Evolutionary conservation across 2,888 invertebrate species (phyloP), one percentile per base, ranked within the genome.

Genomic region (Drosophila affinis): DNA sequence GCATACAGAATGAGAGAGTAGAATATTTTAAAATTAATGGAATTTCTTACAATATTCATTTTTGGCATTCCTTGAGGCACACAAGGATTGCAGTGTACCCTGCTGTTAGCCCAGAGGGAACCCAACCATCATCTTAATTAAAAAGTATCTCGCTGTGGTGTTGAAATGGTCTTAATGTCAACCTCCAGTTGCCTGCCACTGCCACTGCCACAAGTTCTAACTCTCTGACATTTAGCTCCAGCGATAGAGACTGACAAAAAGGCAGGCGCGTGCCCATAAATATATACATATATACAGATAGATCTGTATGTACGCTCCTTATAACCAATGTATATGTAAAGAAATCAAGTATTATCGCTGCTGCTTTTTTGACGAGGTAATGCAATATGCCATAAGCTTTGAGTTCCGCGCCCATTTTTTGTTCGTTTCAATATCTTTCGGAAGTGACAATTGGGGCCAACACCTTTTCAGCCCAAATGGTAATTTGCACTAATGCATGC

Each of bases 371-470:
- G 46, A 56, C 18, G 39, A 39, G 77, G 81, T 85, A 86, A 82
- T 85, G 88, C 73, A 81, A 55, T 54, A 67, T 62, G 52, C 57
- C 67, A 78, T 59, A 59, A 72, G 58, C 62, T 70, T 59, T 55
- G 69, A 76, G 87, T 78, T 79, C 86, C 85, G 76, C 85, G 75
- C 89, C 85, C 72, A 78, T 73, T 76, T 87, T 53, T 65, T 39
- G 4, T 39, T 54, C 60, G 69, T 68, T 72, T 68, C 76, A 75
- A 81, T 83, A 78, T 84, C 75, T 73, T 61, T 88, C 49, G 69
- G 75, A 85, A 82, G 88, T 89, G 89, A 89, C 89, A 86, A 87
- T 87, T 87, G 86, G 88, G 88, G 86, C 88, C 88, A 85, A 85
- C 85, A 87, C 86, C 88, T 85, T 79, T 79, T 76, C 78, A 46